A percentile compares a stretch with the other conserved stretches of the same genome.
Conservation (phyloP, 2,797 vertebrate species). For the Centroberyx gerrardi region DNA sequence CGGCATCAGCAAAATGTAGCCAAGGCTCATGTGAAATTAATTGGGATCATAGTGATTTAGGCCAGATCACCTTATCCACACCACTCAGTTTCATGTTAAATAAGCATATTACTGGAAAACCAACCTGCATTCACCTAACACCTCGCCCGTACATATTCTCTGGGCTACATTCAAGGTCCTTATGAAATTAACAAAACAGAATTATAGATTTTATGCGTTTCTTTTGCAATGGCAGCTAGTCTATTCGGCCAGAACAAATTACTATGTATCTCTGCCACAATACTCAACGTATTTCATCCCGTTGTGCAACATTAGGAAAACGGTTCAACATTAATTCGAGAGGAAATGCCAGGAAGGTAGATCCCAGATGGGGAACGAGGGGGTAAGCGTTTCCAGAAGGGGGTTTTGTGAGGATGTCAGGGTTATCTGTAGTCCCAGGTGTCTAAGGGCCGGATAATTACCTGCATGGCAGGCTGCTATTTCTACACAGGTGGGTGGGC, state of each 20-base stretch:
- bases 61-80: neutral
- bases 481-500: conserved; percentile 84
- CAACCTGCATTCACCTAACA: neutral
- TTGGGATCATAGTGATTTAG: conserved; percentile 1
- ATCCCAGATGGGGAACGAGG: conserved; percentile 23
- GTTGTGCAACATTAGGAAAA: neutral
- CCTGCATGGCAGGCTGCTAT: conserved; percentile 80
- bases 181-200: no score
- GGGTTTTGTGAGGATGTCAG: conserved; percentile 44
- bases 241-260: no score
- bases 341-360: neutral
- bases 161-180: no score
- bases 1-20: neutral
- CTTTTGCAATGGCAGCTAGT: neutral
- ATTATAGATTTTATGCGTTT: neutral
- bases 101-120: neutral
- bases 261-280: neutral
- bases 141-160: neutral
- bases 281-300: neutral
- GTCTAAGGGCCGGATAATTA: conserved; percentile 77
- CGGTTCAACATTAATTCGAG: neutral
- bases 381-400: conserved; percentile 45
- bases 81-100: no score
- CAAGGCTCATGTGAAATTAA: neutral
- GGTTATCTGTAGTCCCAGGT: conserved; percentile 58